phyloP scores from a whole-genome alignment of 2,113 vertebrate genomes.

The Poeciliopsis turrubarensis region DNA sequence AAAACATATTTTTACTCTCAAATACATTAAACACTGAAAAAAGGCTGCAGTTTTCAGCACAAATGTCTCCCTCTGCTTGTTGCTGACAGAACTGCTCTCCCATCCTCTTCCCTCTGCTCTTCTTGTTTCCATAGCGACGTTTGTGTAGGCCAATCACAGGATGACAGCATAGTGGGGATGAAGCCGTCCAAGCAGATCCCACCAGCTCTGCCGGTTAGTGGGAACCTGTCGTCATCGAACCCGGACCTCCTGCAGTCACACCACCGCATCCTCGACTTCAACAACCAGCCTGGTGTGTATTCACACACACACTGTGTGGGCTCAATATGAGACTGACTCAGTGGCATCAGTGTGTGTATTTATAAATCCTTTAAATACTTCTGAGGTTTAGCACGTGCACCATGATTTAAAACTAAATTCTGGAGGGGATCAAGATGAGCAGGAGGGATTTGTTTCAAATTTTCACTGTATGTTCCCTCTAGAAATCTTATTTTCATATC shows the following conservation, averaged over 20 bases:
- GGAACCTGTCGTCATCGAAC: constrained; percentile 95
- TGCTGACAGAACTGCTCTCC: constrained; percentile 39
- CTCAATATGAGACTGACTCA: neutral
- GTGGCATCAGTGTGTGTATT: neutral
- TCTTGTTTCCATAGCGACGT: constrained; percentile 86
- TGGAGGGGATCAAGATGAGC: neutral
- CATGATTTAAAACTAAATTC: neutral
- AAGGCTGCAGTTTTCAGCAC: neutral
- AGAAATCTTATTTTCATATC: neutral
- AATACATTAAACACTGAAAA: neutral
- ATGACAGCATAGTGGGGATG: constrained; percentile 97
- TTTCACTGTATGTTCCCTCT: neutral
- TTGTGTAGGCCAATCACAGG: constrained; percentile 96
- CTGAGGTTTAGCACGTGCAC: neutral
- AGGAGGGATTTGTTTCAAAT: neutral
- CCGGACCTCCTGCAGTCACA: constrained; percentile 96
- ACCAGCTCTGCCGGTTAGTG: constrained; percentile 91
- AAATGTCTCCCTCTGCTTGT: constrained; percentile 57
- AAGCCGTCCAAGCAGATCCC: constrained; percentile 96
- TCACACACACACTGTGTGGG: neutral
- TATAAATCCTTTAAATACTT: neutral
- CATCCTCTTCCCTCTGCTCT: neutral
- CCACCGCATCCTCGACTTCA: constrained; percentile 97
- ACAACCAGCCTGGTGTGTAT: constrained; percentile 89
- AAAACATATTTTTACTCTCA: neutral